These are phyloP conservation scores for Formica aserva DNA, from an alignment of 2,888 invertebrate genomes.

Conservation along the genomic window DNA sequence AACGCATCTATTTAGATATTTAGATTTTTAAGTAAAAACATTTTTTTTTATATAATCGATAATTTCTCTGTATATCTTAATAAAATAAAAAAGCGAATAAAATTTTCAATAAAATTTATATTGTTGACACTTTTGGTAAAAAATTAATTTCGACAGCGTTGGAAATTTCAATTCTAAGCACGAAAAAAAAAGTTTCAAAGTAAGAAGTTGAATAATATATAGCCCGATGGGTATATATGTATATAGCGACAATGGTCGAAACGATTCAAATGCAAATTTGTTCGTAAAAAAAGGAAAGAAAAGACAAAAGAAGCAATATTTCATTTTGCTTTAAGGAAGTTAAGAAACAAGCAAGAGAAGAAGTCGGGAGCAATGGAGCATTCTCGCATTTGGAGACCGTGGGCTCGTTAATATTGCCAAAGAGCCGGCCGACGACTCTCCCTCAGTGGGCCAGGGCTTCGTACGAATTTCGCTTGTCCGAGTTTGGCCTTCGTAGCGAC, in stretches of 20 bases:
- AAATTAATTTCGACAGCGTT: background rate
- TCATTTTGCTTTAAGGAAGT: background rate
- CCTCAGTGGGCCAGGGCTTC: conserved; percentile 79
- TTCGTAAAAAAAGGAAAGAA: background rate
- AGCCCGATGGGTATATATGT: background rate
- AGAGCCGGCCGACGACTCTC: conserved; percentile 49
- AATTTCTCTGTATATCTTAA: background rate
- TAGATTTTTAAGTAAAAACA: background rate
- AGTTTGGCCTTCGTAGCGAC: conserved; percentile 74
- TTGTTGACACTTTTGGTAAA: background rate
- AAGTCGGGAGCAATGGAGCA: conserved; percentile 17
- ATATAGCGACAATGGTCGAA: background rate
- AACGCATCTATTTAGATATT: background rate
- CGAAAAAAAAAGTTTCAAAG: background rate
- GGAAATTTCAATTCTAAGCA: background rate
- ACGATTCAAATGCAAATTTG: conserved; percentile 15
- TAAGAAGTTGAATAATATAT: background rate
- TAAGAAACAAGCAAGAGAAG: conserved; percentile 37
- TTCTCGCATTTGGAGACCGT: conserved; percentile 67
- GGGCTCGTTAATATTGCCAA: conserved; percentile 67
- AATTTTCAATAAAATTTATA: background rate
- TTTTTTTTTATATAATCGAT: background rate
- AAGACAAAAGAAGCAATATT: background rate
- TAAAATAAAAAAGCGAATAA: no score
- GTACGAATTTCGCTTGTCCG: conserved; percentile 72